Conservation (phyloP, 2,888 invertebrate species). For the Tethea ocularis region DNA sequence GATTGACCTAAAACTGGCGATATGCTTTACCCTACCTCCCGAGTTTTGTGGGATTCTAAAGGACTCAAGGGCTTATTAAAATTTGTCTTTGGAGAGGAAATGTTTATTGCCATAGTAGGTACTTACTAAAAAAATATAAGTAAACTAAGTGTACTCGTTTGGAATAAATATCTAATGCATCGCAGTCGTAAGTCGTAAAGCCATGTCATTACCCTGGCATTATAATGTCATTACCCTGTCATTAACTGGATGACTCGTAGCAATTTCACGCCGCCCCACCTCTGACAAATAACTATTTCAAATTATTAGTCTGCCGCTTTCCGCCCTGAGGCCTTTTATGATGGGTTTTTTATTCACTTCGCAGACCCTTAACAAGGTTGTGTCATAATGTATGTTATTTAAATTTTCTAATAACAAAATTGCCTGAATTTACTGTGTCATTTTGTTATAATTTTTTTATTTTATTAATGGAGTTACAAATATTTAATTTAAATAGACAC, state of each 20-base stretch:
- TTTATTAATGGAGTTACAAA: not conserved
- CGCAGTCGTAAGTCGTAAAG: conserved; percentile 6
- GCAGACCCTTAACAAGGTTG: conserved; percentile 8
- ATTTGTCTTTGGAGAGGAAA: too few relatives aligned
- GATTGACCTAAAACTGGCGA: too few relatives aligned
- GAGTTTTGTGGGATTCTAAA: too few relatives aligned
- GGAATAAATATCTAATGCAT: conserved; percentile 6
- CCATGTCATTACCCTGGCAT: conserved; percentile 16
- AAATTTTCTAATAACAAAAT: not conserved
- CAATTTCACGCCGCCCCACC: conserved; percentile 10
- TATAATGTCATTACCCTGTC: conserved; percentile 30
- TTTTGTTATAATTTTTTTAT: not conserved
- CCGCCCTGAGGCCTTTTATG: not conserved
- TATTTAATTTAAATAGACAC: too few relatives aligned
- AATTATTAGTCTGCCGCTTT: conserved; percentile 7
- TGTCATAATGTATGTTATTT: conserved; percentile 7
- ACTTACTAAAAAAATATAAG: not conserved
- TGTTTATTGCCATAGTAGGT: too few relatives aligned
- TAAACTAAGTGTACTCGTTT: not conserved
- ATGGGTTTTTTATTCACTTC: conserved; percentile 8
- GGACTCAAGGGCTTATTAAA: too few relatives aligned
- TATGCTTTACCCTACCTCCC: too few relatives aligned
- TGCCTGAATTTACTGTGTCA: not conserved
- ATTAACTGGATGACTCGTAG: conserved; percentile 21
- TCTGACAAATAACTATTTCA: conserved; percentile 10